A percentile compares a stretch with the other conserved stretches of the same genome.
These are phyloP conservation scores for Eulemur albifrons DNA, from an alignment of 2,797 vertebrate species.

Conservation along the genomic window DNA sequence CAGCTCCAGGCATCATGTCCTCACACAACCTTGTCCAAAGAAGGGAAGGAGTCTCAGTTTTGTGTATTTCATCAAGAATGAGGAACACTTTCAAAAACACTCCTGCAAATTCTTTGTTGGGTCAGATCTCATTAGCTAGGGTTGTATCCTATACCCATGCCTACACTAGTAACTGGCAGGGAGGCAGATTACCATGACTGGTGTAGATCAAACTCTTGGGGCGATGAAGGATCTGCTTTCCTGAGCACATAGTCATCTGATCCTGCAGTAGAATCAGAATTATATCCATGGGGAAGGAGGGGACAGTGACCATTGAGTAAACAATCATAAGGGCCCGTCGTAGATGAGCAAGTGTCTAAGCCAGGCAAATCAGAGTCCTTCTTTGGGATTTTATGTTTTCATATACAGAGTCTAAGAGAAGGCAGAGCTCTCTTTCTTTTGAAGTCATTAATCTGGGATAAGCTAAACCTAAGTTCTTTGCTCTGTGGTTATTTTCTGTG, in stretches of 20 bases:
- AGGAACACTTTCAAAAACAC: not conserved
- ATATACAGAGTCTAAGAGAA: not conserved
- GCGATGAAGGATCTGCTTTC: not conserved
- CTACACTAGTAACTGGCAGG: not conserved
- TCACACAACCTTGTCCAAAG: not conserved
- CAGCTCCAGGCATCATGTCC: not conserved
- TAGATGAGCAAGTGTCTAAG: not conserved
- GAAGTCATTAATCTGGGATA: not conserved
- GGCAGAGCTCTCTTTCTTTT: not conserved
- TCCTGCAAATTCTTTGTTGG: not conserved
- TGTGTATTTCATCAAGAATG: conserved; percentile 14
- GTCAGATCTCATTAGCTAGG: not conserved
- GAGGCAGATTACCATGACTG: not conserved
- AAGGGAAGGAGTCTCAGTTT: not conserved
- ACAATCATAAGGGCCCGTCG: not conserved
- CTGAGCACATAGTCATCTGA: not conserved
- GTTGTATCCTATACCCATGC: not conserved
- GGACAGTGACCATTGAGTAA: not conserved
- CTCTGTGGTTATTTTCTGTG: not conserved
- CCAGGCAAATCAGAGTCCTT: not conserved
- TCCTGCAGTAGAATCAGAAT: not conserved
- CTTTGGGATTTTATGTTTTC: not conserved
- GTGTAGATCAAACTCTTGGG: not conserved
- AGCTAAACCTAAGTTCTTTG: not conserved
- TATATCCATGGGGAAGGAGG: not conserved